Conservation (phyloP, 2,888 invertebrate genomes). For the Noctua janthina region DNA sequence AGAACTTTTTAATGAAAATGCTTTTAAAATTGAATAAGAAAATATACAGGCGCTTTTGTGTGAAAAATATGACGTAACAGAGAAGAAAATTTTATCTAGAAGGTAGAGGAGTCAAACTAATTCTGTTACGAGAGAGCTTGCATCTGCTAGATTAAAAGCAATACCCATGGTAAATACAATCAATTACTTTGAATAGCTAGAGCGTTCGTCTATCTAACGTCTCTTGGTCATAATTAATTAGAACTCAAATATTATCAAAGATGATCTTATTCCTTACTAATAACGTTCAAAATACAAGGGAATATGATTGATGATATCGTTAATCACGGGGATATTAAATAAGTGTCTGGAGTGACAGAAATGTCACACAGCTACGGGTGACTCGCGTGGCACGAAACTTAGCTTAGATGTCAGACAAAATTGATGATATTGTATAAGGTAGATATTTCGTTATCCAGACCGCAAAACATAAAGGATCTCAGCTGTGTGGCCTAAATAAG, state of each 20-base stretch:
- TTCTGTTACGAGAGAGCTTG: no score
- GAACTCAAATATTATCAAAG: not conserved
- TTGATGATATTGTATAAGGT: not conserved
- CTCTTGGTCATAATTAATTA: not conserved
- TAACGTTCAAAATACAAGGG: not conserved
- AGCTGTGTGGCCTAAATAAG: not conserved
- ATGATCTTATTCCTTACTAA: not conserved
- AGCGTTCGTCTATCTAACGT: not conserved
- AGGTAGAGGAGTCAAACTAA: no score
- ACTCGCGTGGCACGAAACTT: not conserved
- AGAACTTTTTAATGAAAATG: no score
- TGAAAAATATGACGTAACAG: no score
- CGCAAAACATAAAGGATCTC: not conserved
- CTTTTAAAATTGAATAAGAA: no score
- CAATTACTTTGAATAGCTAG: not conserved
- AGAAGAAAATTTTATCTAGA: no score
- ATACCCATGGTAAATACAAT: not conserved
- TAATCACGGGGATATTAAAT: conserved; percentile 11
- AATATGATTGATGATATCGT: not conserved
- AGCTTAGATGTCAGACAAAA: not conserved
- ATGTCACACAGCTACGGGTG: not conserved
- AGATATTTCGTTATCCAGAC: not conserved
- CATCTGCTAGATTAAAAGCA: no score
- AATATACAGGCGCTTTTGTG: no score
- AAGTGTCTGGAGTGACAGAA: not conserved